Conservation (phyloP, 1,140 invertebrate genomes). For the Hyposmocoma kahamanoa region DNA sequence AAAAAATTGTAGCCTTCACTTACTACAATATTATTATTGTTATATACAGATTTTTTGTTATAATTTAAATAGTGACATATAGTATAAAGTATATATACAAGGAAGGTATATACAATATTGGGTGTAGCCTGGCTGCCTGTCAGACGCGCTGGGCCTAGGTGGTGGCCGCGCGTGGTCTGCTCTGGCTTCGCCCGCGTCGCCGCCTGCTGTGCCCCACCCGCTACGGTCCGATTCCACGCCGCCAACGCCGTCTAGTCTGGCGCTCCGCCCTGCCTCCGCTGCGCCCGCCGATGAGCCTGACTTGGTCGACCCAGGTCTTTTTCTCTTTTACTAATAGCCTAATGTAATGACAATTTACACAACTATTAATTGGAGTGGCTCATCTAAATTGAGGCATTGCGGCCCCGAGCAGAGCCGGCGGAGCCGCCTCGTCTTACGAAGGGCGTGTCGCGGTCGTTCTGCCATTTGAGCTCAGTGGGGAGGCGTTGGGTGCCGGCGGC, state of each 20-base stretch:
- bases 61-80: too few species aligned
- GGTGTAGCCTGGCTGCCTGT: slow-evolving; percentile 80
- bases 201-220: slow-evolving; percentile 29
- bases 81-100: too few species aligned
- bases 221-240: slow-evolving; percentile 28
- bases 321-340: too few species aligned
- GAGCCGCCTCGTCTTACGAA: slow-evolving; percentile 30
- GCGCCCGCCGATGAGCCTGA: slow-evolving; percentile 47
- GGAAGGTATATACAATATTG: too few species aligned
- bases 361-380: too few species aligned
- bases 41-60: too few species aligned
- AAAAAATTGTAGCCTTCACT: too few species aligned
- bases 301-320: slow-evolving; percentile 35
- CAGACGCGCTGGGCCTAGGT: slow-evolving; percentile 77
- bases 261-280: slow-evolving; percentile 39
- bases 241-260: slow-evolving; percentile 28
- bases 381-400: too few species aligned
- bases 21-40: too few species aligned
- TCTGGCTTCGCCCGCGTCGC: slow-evolving; percentile 46
- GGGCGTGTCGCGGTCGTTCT: slow-evolving; percentile 66
- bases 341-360: too few species aligned
- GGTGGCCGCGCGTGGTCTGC: slow-evolving; percentile 53
- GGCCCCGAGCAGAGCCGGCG: slow-evolving; percentile 13
- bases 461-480: slow-evolving; percentile 54
- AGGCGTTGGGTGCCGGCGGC: slow-evolving; percentile 46